phyloP scores from a whole-genome alignment of 2,888 invertebrate species.

The Nemoura dubitans region DNA sequence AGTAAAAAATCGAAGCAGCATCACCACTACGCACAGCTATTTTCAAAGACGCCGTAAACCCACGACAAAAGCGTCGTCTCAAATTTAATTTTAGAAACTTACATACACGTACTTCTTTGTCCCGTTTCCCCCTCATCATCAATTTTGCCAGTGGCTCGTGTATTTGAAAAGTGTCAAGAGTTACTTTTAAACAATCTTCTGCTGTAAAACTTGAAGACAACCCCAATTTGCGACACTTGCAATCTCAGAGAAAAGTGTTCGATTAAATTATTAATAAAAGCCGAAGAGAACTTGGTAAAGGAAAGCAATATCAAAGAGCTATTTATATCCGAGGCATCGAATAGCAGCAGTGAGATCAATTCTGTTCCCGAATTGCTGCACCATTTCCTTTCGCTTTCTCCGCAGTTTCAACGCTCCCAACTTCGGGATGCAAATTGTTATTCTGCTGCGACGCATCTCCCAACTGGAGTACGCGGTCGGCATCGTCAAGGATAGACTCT shows the following conservation, averaged over 20 bases:
- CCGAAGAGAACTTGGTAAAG: neutral
- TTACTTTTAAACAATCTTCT: slow-evolving; percentile 7
- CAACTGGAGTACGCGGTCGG: neutral
- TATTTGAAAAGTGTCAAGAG: slow-evolving; percentile 3
- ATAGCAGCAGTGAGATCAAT: neutral
- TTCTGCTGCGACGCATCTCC: neutral
- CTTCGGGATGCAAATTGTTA: neutral
- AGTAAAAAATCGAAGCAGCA: no score
- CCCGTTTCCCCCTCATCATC: neutral
- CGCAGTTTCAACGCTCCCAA: neutral
- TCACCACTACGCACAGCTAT: no score
- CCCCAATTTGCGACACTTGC: neutral
- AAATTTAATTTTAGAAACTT: neutral
- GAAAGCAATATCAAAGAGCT: neutral
- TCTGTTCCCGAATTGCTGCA: neutral
- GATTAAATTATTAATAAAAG: slow-evolving; percentile 5
- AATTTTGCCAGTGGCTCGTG: neutral
- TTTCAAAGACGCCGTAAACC: no score
- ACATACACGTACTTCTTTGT: neutral
- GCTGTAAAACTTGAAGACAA: neutral
- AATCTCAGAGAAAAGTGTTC: neutral
- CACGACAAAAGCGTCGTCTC: neutral
- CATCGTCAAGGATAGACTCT: neutral
- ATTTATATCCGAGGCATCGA: neutral
- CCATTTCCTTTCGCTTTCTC: neutral